Conservation (phyloP, 2,797 vertebrate species). For the Adelosebastes latens region DNA sequence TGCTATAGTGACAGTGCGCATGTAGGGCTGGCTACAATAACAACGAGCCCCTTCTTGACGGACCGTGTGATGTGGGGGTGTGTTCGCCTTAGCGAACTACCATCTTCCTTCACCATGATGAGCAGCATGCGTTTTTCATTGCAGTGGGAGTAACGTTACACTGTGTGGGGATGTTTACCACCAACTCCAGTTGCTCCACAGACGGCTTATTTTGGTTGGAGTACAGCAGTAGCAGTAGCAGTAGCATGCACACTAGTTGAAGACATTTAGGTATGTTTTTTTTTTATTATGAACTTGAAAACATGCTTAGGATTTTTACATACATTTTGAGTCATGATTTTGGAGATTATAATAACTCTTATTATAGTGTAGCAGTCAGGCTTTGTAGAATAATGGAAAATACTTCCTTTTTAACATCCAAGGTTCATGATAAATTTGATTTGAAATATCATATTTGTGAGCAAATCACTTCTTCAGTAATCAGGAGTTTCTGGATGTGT, state of each 20-base stretch:
- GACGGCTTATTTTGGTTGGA: slow-evolving; percentile 14
- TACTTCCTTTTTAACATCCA: neutral
- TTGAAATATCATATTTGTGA: neutral
- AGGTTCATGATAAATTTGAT: neutral
- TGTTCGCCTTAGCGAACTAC: slow-evolving; percentile 86
- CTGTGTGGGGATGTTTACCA: slow-evolving; percentile 74
- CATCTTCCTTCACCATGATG: slow-evolving; percentile 84
- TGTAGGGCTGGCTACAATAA: slow-evolving; percentile 80
- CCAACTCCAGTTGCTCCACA: slow-evolving; percentile 18
- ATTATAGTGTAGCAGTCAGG: neutral
- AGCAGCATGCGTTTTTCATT: slow-evolving; percentile 77
- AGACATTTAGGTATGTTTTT: neutral
- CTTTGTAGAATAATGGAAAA: neutral
- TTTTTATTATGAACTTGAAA: neutral
- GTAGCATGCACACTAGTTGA: neutral
- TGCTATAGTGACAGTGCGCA: slow-evolving; percentile 72
- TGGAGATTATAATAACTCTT: neutral
- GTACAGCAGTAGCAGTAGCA: neutral
- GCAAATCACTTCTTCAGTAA: neutral
- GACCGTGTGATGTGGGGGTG: slow-evolving; percentile 86
- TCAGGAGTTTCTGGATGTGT: neutral
- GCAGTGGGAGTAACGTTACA: slow-evolving; percentile 74
- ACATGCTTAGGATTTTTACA: neutral
- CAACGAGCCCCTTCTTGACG: slow-evolving; percentile 80
- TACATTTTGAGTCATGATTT: neutral